phyloP scores from a whole-genome alignment of 2,888 invertebrate genomes.

The Morpho deidamia region DNA sequence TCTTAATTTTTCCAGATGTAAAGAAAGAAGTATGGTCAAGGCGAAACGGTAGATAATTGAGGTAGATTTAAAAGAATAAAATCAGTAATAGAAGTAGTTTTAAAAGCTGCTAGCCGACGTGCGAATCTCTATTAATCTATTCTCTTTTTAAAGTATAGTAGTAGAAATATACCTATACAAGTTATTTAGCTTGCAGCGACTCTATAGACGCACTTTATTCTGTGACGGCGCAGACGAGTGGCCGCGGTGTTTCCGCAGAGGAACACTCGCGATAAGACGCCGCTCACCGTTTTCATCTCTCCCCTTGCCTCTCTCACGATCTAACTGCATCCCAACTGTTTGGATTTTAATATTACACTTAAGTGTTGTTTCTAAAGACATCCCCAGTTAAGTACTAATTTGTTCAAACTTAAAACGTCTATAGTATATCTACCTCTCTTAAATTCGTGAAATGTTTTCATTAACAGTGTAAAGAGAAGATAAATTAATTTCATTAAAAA shows the following conservation, averaged over 20 bases:
- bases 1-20: too few relatives aligned
- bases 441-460: conserved; percentile 11
- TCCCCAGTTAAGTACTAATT: conserved; percentile 69
- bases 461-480: not conserved
- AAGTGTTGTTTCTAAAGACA: conserved; percentile 71
- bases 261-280: conserved; percentile 60
- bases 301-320: conserved; percentile 32
- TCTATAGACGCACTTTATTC: conserved; percentile 31
- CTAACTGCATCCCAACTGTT: conserved; percentile 50
- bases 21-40: too few relatives aligned
- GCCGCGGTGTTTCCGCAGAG: conserved; percentile 64
- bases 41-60: too few relatives aligned
- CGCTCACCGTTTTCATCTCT: conserved; percentile 32
- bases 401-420: conserved; percentile 59
- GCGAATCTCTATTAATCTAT: not conserved
- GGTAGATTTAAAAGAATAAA: too few relatives aligned
- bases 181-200: conserved; percentile 7
- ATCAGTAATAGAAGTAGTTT: too few relatives aligned
- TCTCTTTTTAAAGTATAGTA: too few relatives aligned
- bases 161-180: too few relatives aligned
- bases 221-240: conserved; percentile 45
- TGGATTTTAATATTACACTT: conserved; percentile 74
- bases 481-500: not conserved
- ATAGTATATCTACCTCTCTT: conserved; percentile 38
- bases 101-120: not conserved